phyloP scores from a whole-genome alignment of 2,113 vertebrate species.

The Cyanoramphus novaezelandiae region DNA sequence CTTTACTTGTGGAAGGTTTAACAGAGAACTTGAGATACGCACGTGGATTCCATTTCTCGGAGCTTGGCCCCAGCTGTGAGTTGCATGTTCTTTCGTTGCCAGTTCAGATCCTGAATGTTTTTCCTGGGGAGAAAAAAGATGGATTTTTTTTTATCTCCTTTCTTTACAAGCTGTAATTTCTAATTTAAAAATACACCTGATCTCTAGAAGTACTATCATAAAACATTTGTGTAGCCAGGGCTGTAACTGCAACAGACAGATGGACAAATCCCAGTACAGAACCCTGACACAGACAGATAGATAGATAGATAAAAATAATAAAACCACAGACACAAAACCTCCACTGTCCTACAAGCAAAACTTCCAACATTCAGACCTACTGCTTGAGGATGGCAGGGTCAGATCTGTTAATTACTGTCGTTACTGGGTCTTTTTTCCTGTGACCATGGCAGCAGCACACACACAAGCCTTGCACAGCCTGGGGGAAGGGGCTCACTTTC shows the following conservation, averaged over 20 bases:
- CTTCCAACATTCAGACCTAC: not conserved
- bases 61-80: slow-evolving; percentile 92
- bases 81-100: slow-evolving; percentile 97
- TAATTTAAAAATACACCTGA: not conserved
- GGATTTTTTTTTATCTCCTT: not conserved
- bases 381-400: not conserved
- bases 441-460: not conserved
- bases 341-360: not conserved
- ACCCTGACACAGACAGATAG: not conserved
- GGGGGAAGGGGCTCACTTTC: not conserved
- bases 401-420: not conserved
- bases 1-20: not conserved
- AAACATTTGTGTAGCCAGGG: not conserved
- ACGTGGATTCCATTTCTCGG: slow-evolving; percentile 96
- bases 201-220: not conserved
- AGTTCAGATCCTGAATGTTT: slow-evolving; percentile 96
- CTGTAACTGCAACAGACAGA: not conserved
- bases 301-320: not conserved
- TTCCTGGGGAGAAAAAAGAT: slow-evolving; percentile 77
- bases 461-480: not conserved
- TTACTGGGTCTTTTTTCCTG: not conserved
- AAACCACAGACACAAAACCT: not conserved
- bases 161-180: not conserved
- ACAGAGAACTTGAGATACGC: slow-evolving; percentile 59
- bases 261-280: not conserved